Evolutionary conservation across 2,113 vertebrate genomes (phyloP).

Genomic region (Chauna torquata): DNA sequence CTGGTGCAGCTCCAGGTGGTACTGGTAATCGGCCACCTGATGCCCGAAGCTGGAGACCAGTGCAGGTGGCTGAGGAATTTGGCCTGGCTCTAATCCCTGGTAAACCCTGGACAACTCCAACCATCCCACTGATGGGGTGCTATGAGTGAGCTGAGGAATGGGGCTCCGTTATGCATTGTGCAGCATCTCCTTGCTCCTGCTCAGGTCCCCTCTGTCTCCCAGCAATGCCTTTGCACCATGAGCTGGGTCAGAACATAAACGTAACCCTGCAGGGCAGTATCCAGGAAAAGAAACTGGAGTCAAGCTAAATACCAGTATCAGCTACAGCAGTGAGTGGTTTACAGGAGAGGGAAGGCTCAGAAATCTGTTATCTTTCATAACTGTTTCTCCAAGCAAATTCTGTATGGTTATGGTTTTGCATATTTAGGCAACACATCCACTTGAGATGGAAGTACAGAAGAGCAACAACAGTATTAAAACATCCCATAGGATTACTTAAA

Average conservation of each 20-base stretch:
- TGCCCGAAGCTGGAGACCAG: not conserved
- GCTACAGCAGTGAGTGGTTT: not conserved
- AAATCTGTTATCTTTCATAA: not conserved
- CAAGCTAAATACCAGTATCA: not conserved
- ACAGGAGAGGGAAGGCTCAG: not conserved
- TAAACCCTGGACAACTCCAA: not conserved
- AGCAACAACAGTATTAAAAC: not conserved
- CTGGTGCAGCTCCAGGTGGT: not conserved
- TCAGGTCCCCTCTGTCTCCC: too few species aligned
- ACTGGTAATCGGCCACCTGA: not conserved
- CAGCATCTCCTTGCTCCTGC: too few species aligned
- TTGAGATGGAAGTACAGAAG: not conserved
- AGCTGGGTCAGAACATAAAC: too few species aligned
- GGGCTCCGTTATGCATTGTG: too few species aligned
- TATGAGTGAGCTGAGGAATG: too few species aligned
- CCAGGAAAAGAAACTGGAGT: too few species aligned
- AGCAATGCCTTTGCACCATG: too few species aligned
- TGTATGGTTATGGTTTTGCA: not conserved
- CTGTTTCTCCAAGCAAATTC: not conserved
- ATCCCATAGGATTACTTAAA: not conserved
- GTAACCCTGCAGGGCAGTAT: too few species aligned
- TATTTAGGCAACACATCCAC: not conserved
- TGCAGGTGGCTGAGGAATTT: not conserved
- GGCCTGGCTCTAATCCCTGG: not conserved
- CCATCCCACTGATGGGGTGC: too few species aligned